A percentile compares a stretch with the other conserved stretches of the same genome.
Evolutionary conservation across 1,140 invertebrate genomes (phyloP).

Genomic region (Papilio polytes): DNA sequence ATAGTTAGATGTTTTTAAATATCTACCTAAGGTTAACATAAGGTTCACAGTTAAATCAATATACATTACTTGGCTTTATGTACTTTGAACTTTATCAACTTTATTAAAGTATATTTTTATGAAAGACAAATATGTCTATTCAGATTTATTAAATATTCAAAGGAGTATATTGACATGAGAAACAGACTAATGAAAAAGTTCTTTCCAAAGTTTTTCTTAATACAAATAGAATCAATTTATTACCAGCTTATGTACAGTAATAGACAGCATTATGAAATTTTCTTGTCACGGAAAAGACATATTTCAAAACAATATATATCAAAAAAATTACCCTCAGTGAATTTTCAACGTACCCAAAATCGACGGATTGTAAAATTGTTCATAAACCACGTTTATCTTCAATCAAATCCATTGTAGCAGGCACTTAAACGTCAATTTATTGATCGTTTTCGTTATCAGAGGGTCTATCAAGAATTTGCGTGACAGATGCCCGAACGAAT

Average conservation of each 20-base stretch:
- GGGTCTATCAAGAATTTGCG: too few relatives aligned
- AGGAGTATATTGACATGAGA: not conserved
- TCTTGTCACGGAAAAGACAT: not conserved
- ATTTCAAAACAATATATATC: not conserved
- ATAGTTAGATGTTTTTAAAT: too few relatives aligned
- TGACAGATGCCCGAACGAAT: too few relatives aligned
- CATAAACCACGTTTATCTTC: not conserved
- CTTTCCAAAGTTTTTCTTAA: not conserved
- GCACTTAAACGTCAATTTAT: constrained; percentile 10
- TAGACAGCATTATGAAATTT: not conserved
- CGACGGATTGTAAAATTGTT: constrained; percentile 2
- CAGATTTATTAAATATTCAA: not conserved
- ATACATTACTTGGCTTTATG: not conserved
- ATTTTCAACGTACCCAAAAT: not conserved
- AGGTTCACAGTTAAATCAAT: not conserved
- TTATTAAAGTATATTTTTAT: not conserved
- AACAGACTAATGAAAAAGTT: not conserved
- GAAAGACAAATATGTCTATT: not conserved
- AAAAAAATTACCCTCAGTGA: not conserved
- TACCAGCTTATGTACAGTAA: not conserved
- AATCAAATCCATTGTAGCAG: not conserved
- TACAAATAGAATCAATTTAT: not conserved
- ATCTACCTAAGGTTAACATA: too few relatives aligned
- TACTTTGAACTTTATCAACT: not conserved
- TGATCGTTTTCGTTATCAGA: not conserved